Base-by-base conservation (phyloP, 2,797 vertebrate species). In the Sphenopsis melanotis region DNA sequence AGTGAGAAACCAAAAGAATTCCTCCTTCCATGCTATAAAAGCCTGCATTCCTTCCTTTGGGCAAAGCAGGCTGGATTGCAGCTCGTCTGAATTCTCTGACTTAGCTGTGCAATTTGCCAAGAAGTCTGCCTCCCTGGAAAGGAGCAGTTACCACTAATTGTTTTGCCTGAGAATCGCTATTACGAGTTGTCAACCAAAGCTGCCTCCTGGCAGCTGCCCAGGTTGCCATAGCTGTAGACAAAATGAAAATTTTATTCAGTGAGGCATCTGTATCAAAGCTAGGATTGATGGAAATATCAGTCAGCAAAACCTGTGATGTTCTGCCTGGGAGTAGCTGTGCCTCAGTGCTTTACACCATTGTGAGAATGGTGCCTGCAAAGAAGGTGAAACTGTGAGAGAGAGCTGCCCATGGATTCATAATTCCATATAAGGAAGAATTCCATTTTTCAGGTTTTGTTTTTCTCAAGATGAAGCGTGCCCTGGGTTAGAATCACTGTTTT, bases 171-270 rank as follows among this genome's bases (percentile, higher is more conserved):
- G 95, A 96, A 94, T 94, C 85, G 15, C 65, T 93, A 84, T 79
- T 74, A 55, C 6, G 34, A 91, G 89, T 84, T 94, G 96, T 96
- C 91, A 95, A 87, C 95, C 91, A 89, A 94, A 95, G 85, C 89
- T 91, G 93, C 91, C 90, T 96, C 37, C 95, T 97, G 95, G 94
- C 93, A 96, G 93, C 77, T 93, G 66, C 70, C 76, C 87, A 95
- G 93, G 95, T 96, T 97, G 74, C 85, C 91, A 97, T 94, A 96
- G 96, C 12, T 96, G 37, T 94, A 96, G 95, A 96, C 93, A 91
- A 84, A 96, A 96, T 94, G 91, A 91, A 86, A 80, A 96, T 87
- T 87, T 94, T 87, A 80, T 89, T 93, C 87, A 70, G 49, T 0
- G 14, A 95, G 80, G 85, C 87, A 94, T 97, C 79, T 68, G 92